phyloP scores from a whole-genome alignment of 2,888 invertebrate species.

The Melieria omissa region DNA sequence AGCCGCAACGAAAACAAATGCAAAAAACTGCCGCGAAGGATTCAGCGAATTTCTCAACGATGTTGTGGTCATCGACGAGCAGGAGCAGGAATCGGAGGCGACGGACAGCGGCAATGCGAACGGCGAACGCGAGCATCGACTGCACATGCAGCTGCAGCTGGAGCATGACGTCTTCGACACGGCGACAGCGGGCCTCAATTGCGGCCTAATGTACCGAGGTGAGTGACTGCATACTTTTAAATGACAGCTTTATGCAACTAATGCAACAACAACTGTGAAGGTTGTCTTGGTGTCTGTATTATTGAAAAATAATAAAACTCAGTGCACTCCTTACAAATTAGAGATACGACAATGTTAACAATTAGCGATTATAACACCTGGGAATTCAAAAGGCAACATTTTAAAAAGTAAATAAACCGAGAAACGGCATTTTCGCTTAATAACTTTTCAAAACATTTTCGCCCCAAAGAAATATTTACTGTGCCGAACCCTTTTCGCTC shows the following conservation, averaged over 20 bases:
- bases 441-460: too few relatives aligned
- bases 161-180: constrained; percentile 57
- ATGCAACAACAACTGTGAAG: too few relatives aligned
- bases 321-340: too few relatives aligned
- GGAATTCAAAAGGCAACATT: too few relatives aligned
- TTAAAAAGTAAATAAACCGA: too few relatives aligned
- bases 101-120: constrained; percentile 33
- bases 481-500: too few relatives aligned
- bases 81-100: constrained; percentile 14
- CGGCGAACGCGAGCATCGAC: constrained; percentile 31
- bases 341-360: too few relatives aligned
- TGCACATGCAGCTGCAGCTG: constrained; percentile 51
- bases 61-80: constrained; percentile 47
- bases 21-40: constrained; percentile 46
- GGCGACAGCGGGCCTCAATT: constrained; percentile 50
- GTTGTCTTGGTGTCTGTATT: too few relatives aligned
- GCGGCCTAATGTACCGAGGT: constrained; percentile 59
- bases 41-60: constrained; percentile 50
- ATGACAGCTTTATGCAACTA: neutral
- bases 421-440: too few relatives aligned
- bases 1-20: constrained; percentile 28
- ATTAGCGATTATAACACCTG: too few relatives aligned
- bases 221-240: constrained; percentile 38
- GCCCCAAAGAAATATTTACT: too few relatives aligned
- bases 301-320: too few relatives aligned